Percentiles rank a stretch among this genome's conserved stretches.
Evolutionary conservation across 2,797 vertebrate species (phyloP).

Genomic region (Apogon hyalosoma): DNA sequence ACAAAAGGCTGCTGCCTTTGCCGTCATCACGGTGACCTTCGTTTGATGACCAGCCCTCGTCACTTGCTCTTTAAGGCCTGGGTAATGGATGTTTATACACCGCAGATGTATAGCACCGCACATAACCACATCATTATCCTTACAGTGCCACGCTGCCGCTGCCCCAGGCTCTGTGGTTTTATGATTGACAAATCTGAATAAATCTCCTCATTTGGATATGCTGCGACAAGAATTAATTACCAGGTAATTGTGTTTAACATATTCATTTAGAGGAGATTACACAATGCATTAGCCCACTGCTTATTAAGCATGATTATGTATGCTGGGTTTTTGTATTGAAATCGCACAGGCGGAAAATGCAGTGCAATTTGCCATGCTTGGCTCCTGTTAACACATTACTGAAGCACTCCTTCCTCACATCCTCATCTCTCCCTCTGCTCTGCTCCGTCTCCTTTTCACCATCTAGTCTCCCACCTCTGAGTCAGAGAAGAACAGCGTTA

Average conservation of each 20-base stretch:
- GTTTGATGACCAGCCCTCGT: constrained; percentile 76
- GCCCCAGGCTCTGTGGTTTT: constrained; percentile 63
- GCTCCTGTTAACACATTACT: constrained; percentile 60
- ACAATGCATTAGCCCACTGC: constrained; percentile 79
- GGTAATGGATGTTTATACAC: constrained; percentile 82
- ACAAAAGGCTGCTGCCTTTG: constrained; percentile 72
- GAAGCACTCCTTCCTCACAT: constrained; percentile 43
- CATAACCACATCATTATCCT: constrained; percentile 71
- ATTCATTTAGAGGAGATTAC: constrained; percentile 85
- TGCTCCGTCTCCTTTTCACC: constrained; percentile 7
- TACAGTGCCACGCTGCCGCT: constrained; percentile 52
- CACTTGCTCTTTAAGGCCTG: constrained; percentile 64
- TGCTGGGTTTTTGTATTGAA: constrained; percentile 78
- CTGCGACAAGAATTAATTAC: constrained; percentile 83
- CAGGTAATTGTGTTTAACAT: constrained; percentile 84
- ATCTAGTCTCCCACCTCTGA: constrained; percentile 14
- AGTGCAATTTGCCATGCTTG: constrained; percentile 69
- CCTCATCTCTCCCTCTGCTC: constrained; percentile 16
- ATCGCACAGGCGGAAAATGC: constrained; percentile 77
- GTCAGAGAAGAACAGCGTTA: constrained; percentile 4
- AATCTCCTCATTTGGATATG: constrained; percentile 81
- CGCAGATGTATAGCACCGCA: constrained; percentile 63
- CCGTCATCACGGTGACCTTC: constrained; percentile 79
- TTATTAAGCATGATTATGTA: constrained; percentile 80
- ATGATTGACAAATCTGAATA: constrained; percentile 82